phyloP scores from a whole-genome alignment of 1,140 invertebrate species.

The Araneus ventricosus region DNA sequence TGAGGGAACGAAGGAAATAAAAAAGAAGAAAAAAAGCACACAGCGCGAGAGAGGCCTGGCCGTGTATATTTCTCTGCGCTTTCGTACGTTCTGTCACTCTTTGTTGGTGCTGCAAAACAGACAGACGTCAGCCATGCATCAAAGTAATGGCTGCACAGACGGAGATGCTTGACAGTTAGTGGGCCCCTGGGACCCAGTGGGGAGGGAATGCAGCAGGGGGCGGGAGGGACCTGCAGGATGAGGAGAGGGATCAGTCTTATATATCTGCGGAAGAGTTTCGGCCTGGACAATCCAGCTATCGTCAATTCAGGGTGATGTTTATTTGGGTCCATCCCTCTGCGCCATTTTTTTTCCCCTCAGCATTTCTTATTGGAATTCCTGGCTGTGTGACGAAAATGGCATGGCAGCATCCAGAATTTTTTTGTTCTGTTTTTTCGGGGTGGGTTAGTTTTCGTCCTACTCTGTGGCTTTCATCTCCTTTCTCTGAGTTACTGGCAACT shows the following conservation, averaged over 20 bases:
- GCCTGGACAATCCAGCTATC: slow-evolving; percentile 62
- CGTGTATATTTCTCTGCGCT: slow-evolving; percentile 6
- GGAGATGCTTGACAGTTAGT: slow-evolving; percentile 70
- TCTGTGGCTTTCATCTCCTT: not conserved
- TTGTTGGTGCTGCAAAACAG: slow-evolving; percentile 69
- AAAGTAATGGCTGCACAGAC: slow-evolving; percentile 68
- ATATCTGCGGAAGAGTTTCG: slow-evolving; percentile 45
- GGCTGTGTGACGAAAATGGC: slow-evolving; percentile 61
- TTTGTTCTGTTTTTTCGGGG: not conserved
- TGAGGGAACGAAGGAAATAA: slow-evolving; percentile 17
- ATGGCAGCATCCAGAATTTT: not conserved
- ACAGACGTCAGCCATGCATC: slow-evolving; percentile 71
- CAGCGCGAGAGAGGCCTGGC: not conserved
- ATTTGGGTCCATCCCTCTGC: slow-evolving; percentile 33
- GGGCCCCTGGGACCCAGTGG: slow-evolving; percentile 56
- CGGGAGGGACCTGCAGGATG: not conserved
- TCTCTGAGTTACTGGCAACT: not conserved
- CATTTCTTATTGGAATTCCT: not conserved
- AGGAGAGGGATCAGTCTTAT: slow-evolving; percentile 50
- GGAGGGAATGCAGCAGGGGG: not conserved
- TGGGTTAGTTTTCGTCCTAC: not conserved
- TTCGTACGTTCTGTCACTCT: slow-evolving; percentile 56
- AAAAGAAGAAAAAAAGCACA: slow-evolving; percentile 29
- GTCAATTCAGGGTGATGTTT: slow-evolving; percentile 72
- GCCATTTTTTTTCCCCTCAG: not conserved